A percentile compares a stretch with the other conserved stretches of the same genome.
These are phyloP conservation scores for Cercocebus atys DNA, from an alignment of 2,113 vertebrate genomes.

Conservation along the genomic window DNA sequence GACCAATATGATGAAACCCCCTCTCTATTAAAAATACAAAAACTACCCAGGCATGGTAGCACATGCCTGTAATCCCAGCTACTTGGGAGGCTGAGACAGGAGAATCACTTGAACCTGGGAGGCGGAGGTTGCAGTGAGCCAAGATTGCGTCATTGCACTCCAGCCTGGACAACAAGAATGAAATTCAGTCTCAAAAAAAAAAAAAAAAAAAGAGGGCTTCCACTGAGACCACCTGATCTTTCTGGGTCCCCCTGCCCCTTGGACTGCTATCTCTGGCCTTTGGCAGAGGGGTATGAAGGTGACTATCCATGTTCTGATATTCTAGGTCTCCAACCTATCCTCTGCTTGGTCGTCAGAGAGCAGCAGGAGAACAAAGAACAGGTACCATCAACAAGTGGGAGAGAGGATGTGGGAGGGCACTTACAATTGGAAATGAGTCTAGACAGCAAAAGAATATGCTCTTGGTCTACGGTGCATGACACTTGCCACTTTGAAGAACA, in stretches of 20 bases:
- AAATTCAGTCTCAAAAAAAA: no score
- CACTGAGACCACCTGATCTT: not conserved
- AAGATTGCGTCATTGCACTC: no score
- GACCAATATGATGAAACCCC: no score
- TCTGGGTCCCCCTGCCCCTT: not conserved
- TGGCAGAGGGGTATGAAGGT: not conserved
- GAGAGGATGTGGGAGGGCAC: rapidly evolving
- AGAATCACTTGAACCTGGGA: no score
- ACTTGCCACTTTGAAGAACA: not conserved
- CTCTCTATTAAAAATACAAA: no score
- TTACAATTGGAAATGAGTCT: not conserved
- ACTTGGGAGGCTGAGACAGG: no score
- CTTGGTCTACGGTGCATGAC: not conserved
- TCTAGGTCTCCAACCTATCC: not conserved
- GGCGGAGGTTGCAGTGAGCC: no score
- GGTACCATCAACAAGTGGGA: not conserved
- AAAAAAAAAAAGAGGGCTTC: not conserved
- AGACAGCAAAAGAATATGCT: rapidly evolving
- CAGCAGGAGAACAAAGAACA: not conserved
- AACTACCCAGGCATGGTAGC: rapidly evolving
- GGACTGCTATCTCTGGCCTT: not conserved
- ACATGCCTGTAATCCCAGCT: no score
- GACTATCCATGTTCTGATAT: not conserved
- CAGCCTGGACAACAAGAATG: no score
- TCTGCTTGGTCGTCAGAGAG: not conserved